Evolutionary conservation across 2,888 invertebrate genomes (phyloP).

Genomic region (Xanthia icteritia): DNA sequence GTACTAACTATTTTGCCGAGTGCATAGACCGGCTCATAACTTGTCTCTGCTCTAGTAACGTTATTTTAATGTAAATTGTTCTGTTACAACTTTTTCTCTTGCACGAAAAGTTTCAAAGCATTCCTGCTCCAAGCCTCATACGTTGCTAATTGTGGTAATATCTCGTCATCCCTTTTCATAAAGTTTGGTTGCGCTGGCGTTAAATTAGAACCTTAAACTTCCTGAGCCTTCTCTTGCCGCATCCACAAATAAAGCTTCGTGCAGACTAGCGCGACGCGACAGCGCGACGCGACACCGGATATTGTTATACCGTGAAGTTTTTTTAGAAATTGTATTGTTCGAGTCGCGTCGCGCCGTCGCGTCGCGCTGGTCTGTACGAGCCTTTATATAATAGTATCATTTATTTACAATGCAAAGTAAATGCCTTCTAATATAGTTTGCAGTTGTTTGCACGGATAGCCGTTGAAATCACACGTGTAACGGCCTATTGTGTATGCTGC

Average conservation of each 20-base stretch:
- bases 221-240: slow-evolving; percentile 3
- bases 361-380: too few relatives aligned
- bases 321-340: too few relatives aligned
- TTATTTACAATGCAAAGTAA: slow-evolving; percentile 44
- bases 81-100: slow-evolving; percentile 1
- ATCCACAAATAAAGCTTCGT: slow-evolving; percentile 9
- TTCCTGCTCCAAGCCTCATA: not conserved
- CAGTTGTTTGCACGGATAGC: slow-evolving; percentile 58
- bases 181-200: not conserved
- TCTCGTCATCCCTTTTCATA: not conserved
- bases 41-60: slow-evolving; percentile 8
- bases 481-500: slow-evolving; percentile 67
- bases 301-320: too few relatives aligned
- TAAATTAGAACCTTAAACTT: not conserved
- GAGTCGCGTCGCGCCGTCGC: too few relatives aligned
- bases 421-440: slow-evolving; percentile 48
- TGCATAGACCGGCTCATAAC: slow-evolving; percentile 12
- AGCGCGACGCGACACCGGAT: too few relatives aligned
- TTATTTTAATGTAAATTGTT: slow-evolving; percentile 1
- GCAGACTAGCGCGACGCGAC: too few relatives aligned
- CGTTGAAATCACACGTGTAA: slow-evolving; percentile 65
- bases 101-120: not conserved
- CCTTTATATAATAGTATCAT: slow-evolving; percentile 7
- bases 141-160: too few relatives aligned
- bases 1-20: not conserved